Base-by-base conservation (phyloP, 2,888 invertebrate genomes). In the Eupithecia dodoneata region DNA sequence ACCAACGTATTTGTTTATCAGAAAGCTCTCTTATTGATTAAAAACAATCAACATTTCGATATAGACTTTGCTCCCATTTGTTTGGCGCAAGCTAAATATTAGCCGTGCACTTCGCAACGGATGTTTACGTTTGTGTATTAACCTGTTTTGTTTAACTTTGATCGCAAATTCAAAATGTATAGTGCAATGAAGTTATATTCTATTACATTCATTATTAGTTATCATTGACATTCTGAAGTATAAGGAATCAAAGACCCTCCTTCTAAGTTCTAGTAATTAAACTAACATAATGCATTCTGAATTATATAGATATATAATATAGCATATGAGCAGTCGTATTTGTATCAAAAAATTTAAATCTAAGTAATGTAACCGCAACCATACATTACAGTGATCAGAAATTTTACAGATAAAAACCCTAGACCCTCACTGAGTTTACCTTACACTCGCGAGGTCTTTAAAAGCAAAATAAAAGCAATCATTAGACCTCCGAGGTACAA, bases 1-100 rank as follows among this genome's bases (percentile, higher is more conserved):
- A 55, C 55, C 7, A n/a, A 55, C 55, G 7, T 65, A 65, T 65
- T 41, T 65, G 41, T 13, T 13, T 30, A 65, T 65, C 41, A 65
- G 30, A 65, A 65, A 41, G 65, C 12, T 15, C 13, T 41, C 41
- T 65, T 41, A 65, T 65, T 41, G 83, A 80, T 83, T 80, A 84
- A 82, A 81, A 81, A 75, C 83, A 15, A 42, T 41, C 67, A 44
- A 83, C 44, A 18, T 59, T 59, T 59, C 55, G 18, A 59, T 59
- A 18, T 59, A 18, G n/a, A 59, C 55, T 59, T 59, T 59, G 55
- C 55, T 59, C 44, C 4, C 67, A 44, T 67, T 67, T 67, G 44
- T 67, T 85, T 83, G 86, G 85, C 84, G 82, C 77, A 66, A 76
- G 80, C 81, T 87, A 88, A 88, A 91, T 90, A 88, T 90, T 90